Percentiles rank a stretch among this genome's conserved stretches.
These are phyloP conservation scores for Agrilus planipennis DNA, from an alignment of 1,140 invertebrate genomes.

Conservation along the genomic window DNA sequence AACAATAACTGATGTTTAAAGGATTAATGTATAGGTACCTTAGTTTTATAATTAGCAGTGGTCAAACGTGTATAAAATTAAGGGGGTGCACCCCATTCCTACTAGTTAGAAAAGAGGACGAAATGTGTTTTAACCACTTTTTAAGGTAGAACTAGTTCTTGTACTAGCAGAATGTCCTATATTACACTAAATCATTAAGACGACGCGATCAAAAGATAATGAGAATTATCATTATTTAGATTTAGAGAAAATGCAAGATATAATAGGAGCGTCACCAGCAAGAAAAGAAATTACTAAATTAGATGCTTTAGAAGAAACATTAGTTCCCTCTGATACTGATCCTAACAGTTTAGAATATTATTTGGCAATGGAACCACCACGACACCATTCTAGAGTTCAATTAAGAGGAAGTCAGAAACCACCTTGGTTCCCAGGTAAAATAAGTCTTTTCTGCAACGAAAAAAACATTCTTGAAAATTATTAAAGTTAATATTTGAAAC, in stretches of 20 bases:
- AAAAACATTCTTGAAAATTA: too few relatives aligned
- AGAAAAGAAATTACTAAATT: conserved; percentile 14
- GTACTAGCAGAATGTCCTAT: too few relatives aligned
- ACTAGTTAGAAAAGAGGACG: too few relatives aligned
- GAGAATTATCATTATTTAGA: conserved; percentile 5
- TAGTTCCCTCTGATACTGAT: conserved; percentile 1
- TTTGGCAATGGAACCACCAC: conserved; percentile 15
- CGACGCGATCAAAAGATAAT: neutral
- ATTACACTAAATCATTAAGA: neutral
- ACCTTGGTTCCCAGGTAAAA: conserved; percentile 26
- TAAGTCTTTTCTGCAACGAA: too few relatives aligned
- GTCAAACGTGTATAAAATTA: too few relatives aligned
- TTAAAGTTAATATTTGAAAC: too few relatives aligned
- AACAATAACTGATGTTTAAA: too few relatives aligned
- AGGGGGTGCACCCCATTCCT: too few relatives aligned
- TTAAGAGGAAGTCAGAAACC: conserved; percentile 24
- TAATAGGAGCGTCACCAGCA: conserved; percentile 24
- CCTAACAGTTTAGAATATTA: conserved; percentile 6
- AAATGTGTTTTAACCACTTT: too few relatives aligned
- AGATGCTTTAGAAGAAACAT: conserved; percentile 13
- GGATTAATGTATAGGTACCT: too few relatives aligned
- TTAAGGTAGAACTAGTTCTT: too few relatives aligned
- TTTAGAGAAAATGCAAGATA: conserved; percentile 7
- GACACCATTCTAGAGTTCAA: conserved; percentile 21
- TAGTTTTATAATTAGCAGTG: too few relatives aligned